Percentiles rank a stretch among this genome's conserved stretches.
Evolutionary conservation across 2,797 vertebrate species (phyloP).

Genomic region (Chiroxiphia lanceolata): DNA sequence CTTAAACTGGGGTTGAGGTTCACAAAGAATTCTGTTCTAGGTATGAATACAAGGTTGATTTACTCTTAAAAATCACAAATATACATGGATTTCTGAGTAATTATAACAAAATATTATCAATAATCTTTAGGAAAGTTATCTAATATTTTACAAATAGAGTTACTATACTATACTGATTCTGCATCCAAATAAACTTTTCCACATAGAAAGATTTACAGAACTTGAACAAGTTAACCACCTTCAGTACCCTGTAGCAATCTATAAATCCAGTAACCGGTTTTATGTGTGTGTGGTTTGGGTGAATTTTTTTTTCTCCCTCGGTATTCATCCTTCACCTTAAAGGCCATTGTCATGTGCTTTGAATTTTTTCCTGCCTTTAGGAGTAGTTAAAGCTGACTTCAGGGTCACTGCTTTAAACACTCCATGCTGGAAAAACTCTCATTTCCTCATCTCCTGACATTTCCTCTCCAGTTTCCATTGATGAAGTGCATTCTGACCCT

Average conservation of each 20-base stretch:
- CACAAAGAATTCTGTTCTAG: background rate
- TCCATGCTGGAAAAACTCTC: background rate
- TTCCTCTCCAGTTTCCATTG: background rate
- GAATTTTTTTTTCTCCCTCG: background rate
- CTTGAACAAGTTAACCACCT: background rate
- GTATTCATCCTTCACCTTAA: constrained; percentile 29
- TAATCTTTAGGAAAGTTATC: background rate
- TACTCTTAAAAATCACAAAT: background rate
- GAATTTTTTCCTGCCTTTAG: constrained; percentile 3
- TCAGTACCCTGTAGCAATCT: background rate
- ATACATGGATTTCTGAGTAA: background rate
- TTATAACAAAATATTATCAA: background rate
- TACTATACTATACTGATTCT: background rate
- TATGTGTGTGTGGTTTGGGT: background rate
- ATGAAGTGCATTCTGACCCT: background rate
- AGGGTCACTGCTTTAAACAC: constrained; percentile 2
- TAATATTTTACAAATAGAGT: background rate
- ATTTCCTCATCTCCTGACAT: background rate
- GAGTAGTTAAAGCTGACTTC: constrained; percentile 3
- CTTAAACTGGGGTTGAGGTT: background rate
- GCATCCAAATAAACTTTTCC: background rate
- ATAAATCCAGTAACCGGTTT: constrained; percentile 5
- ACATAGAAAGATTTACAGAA: background rate
- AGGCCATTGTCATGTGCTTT: constrained; percentile 18
- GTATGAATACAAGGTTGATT: background rate